Base-by-base conservation (phyloP, 2,888 invertebrate species). In the Epirrhoe alternata region DNA sequence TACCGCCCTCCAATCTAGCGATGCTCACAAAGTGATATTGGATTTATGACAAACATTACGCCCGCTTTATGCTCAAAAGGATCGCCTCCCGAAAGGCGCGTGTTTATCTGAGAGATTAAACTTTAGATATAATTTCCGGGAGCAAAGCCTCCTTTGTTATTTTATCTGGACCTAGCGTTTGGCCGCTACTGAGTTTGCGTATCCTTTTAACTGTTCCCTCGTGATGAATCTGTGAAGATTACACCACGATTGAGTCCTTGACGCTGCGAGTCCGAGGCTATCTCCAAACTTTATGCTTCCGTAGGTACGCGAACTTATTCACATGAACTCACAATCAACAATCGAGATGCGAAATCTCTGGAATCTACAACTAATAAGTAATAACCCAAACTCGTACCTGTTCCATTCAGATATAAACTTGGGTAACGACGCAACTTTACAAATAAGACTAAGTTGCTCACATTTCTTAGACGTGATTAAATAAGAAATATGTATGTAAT, bases 401-500 rank as follows among this genome's bases (percentile, higher is more conserved):
- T 42, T 50, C 61, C 61, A 50, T 64, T 66, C 61, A 49, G 58
- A 66, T 64, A 64, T 58, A 61, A 61, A 64, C 54, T 69, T 66
- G 57, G 53, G 64, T 61, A 66, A 69, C 60, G 60, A 63, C 56
- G 52, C 33, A 69, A 69, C 60, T 66, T 69, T 55, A 57, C 64
- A 59, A 61, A 66, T 69, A 66, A 51, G 66, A 54, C 51, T 69
- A 61, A 66, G 69, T 68, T 61, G 61, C 61, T 69, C 57, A 69
- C 64, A 60, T 63, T 71, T 60, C 66, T 64, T 67, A 75, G 74
- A 65, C 70, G 68, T 63, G 77, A 74, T 75, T 80, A 75, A 79
- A 77, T 79, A 84, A 82, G 82, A 83, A 82, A 81, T 81, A 85
- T 78, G 78, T 84, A 79, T 75, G 74, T 80, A 75, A 79, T 76